Conservation (phyloP, 2,113 vertebrate genomes). For the Protobothrops mucrosquamatus region DNA sequence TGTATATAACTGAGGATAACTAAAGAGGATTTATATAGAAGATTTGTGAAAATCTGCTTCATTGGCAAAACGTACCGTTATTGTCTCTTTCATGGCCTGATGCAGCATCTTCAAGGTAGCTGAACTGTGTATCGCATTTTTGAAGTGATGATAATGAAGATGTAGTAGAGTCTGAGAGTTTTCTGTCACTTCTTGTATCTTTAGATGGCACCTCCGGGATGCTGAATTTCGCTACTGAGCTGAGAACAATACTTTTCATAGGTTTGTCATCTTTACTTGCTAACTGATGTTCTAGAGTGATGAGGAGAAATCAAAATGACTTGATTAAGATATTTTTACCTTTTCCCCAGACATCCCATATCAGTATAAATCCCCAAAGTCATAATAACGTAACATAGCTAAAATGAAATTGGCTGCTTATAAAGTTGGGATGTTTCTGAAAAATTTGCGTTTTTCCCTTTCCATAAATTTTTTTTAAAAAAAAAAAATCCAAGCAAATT, state of each 20-base stretch:
- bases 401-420: not conserved
- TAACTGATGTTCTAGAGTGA: slow-evolving; percentile 69
- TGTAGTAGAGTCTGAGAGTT: slow-evolving; percentile 66
- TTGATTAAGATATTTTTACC: not conserved
- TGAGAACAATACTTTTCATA: slow-evolving; percentile 70
- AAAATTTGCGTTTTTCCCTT: not conserved
- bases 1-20: not conserved
- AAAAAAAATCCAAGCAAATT: not conserved
- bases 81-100: slow-evolving; percentile 72
- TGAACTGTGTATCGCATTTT: slow-evolving; percentile 73
- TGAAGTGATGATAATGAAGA: slow-evolving; percentile 74
- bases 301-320: slow-evolving; percentile 20
- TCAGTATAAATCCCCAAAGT: not conserved
- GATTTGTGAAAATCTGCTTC: not conserved
- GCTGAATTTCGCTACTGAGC: slow-evolving; percentile 71
- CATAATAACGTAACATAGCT: not conserved
- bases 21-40: not conserved
- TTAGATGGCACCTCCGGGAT: slow-evolving; percentile 71
- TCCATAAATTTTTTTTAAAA: too few species aligned
- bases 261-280: slow-evolving; percentile 72
- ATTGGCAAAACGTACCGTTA: slow-evolving; percentile 64
- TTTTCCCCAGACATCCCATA: not conserved
- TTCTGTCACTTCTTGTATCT: slow-evolving; percentile 69
- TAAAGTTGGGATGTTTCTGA: not conserved
- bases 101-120: slow-evolving; percentile 73